Conservation (phyloP, 2,888 invertebrate genomes). For the Rhodophaea formosa region DNA sequence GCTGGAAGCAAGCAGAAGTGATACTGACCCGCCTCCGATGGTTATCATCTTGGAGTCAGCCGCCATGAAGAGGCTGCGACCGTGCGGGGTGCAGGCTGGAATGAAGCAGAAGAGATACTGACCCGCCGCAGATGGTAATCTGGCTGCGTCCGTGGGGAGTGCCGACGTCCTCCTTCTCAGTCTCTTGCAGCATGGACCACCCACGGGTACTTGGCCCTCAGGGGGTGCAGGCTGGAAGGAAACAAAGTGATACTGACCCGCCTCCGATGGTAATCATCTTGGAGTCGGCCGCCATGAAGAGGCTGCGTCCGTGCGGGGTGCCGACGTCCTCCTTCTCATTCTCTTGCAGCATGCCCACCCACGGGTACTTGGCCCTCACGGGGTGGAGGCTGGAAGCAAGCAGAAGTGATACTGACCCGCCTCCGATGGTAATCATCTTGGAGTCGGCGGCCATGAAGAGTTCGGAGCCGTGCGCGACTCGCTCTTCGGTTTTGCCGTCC, state of each 20-base stretch:
- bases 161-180: constrained; percentile 42
- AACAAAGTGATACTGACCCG: constrained; percentile 84
- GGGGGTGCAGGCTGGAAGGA: too few species aligned
- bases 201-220: constrained; percentile 96
- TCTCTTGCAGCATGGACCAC: constrained; percentile 89
- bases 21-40: constrained; percentile 95
- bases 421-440: constrained; percentile 97
- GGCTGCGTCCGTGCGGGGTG: constrained; percentile 87
- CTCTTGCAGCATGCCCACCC: constrained; percentile 93
- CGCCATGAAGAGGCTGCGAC: too few species aligned
- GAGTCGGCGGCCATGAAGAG: constrained; percentile 98
- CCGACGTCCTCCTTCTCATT: constrained; percentile 51
- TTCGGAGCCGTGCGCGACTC: constrained; percentile 91
- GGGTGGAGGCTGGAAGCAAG: constrained; percentile 84
- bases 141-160: constrained; percentile 89
- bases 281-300: constrained; percentile 97
- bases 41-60: too few species aligned
- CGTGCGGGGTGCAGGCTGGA: too few species aligned
- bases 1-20: constrained; percentile 45
- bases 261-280: constrained; percentile 97
- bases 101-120: constrained; percentile 13
- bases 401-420: constrained; percentile 87
- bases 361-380: constrained; percentile 92
- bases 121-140: constrained; percentile 98
- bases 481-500: constrained; percentile 78